Percentiles rank a stretch among this genome's conserved stretches.
Evolutionary conservation across 2,797 vertebrate genomes (phyloP).

Genomic region (Argya squamiceps): DNA sequence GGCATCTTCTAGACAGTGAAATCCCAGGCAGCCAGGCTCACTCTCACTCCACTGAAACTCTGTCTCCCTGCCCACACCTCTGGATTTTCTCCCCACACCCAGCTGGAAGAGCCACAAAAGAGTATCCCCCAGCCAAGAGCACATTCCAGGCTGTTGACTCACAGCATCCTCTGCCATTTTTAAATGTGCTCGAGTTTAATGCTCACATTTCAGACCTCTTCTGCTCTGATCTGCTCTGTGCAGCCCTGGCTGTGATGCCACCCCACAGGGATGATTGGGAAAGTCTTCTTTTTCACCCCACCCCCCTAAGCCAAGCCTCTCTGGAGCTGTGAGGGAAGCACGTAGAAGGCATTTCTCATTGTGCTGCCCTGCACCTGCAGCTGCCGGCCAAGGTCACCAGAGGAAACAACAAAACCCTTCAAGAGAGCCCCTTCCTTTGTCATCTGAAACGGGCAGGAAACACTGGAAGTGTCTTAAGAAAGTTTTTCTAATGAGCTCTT

Average conservation of each 20-base stretch:
- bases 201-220: background rate
- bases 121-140: background rate
- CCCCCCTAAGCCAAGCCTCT: background rate
- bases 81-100: background rate
- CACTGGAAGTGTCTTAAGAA: background rate
- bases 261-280: background rate
- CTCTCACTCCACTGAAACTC: background rate
- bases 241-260: background rate
- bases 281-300: background rate
- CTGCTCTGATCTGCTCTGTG: background rate
- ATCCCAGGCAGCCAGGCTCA: background rate
- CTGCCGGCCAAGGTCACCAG: background rate
- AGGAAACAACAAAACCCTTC: constrained; percentile 38
- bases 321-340: background rate
- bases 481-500: background rate
- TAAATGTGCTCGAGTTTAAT: background rate
- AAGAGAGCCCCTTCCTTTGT: background rate
- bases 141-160: background rate
- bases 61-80: background rate
- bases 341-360: background rate
- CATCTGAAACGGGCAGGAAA: background rate
- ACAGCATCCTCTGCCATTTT: background rate
- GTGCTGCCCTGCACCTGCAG: constrained; percentile 25
- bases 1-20: background rate
- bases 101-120: background rate